Base-by-base conservation (phyloP, 2,113 vertebrate genomes). In the Podocnemis expansa region DNA sequence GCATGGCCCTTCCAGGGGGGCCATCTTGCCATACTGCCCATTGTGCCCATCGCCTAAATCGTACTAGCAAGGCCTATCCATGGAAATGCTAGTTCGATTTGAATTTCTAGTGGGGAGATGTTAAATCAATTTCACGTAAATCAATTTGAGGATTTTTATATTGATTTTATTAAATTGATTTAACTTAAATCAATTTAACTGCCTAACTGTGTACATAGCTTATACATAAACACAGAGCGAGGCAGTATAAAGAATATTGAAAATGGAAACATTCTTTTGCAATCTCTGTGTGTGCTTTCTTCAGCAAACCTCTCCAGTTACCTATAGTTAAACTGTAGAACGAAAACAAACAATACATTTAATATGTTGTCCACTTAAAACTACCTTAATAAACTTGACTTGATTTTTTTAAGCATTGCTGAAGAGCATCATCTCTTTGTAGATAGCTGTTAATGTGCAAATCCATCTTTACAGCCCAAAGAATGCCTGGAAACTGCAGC, bases 281-380 rank as follows among this genome's bases (percentile, higher is more conserved):
- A 78, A 60, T 52, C 80, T 25, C 73, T 56, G 8, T 5, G 29
- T 86, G 52, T 9, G 56, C 73, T 34, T 85, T 0, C 52, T 55
- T 52, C 1, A 43, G 47, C 22, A 87, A 87, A 21, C 21, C 10
- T 58, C 6, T 17, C 82, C 70, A 45, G 4, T 82, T 63, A 56
- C 52, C 85, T 92, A 49, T 10, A 76, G 29, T 22, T 87, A 67
- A 34, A 21, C 22, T 56, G 24, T 1, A 54, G 51, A 78, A 17
- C 27, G 38, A 49, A 58, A 84, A 47, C 16, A 38, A 79, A 55
- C 38, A 56, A 54, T 55, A 55, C 2, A 82, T 58, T 4, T 41
- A 25, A 10, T 4, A 4, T 24, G 51, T 31, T n/a, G 19, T 54
- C 75, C 0, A 0, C 27, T 27, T 78, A 5, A 6, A n/a, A 90